Evolutionary conservation across 53 echinoderm and acorn worm genomes (phyloP).

Genomic region (Crossaster papposus): DNA sequence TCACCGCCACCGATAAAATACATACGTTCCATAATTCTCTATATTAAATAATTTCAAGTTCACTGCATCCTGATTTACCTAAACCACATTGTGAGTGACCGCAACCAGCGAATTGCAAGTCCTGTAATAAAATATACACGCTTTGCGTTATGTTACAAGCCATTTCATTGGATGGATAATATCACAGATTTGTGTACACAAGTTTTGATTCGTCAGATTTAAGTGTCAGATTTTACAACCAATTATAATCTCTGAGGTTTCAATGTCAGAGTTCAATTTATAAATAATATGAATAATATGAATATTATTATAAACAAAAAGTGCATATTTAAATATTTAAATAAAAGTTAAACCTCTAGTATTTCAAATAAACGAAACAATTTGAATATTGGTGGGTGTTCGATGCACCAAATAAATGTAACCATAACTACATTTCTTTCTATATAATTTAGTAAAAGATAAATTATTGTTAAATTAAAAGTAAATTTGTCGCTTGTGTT

Average conservation of each 20-base stretch:
- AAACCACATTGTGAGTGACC: not conserved
- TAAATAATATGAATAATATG: not conserved
- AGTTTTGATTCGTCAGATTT: not conserved
- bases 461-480: too few relatives aligned
- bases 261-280: not conserved
- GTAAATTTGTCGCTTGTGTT: too few relatives aligned
- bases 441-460: not conserved
- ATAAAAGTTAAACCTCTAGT: not conserved
- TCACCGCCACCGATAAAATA: not conserved
- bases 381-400: not conserved
- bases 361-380: not conserved
- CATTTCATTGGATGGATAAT: not conserved
- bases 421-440: not conserved
- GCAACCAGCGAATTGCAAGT: too few relatives aligned
- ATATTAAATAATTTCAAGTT: not conserved
- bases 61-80: not conserved
- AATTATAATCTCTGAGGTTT: not conserved
- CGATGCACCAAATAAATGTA: not conserved
- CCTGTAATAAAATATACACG: not conserved
- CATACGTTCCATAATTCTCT: not conserved
- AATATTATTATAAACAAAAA: not conserved
- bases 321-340: not conserved
- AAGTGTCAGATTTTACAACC: not conserved
- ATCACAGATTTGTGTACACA: not conserved
- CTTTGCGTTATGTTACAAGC: not conserved